Conservation (phyloP, 2,113 vertebrate genomes). For the Bombycilla garrulus region DNA sequence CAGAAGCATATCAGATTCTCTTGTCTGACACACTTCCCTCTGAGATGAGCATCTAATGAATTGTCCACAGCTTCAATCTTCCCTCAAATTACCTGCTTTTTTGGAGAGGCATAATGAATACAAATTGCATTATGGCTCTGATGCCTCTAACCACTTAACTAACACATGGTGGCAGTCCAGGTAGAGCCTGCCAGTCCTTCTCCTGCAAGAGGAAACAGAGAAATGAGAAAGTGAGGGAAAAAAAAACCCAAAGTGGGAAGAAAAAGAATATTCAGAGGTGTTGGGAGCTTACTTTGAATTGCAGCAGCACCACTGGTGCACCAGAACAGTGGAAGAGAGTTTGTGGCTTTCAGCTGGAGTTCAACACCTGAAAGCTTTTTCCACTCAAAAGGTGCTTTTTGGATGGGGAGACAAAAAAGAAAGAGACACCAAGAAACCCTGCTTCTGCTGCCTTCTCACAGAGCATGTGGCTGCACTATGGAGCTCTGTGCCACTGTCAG, state of each 20-base stretch:
- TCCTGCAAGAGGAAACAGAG: background rate
- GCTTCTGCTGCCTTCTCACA: background rate
- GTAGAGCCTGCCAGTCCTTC: background rate
- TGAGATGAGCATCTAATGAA: background rate
- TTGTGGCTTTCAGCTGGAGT: background rate
- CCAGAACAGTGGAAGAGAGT: background rate
- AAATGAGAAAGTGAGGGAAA: background rate
- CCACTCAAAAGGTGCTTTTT: background rate
- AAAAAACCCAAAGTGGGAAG: background rate
- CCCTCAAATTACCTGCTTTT: background rate
- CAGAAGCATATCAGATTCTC: background rate
- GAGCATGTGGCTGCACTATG: background rate
- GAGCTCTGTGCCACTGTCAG: background rate
- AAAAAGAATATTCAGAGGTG: background rate
- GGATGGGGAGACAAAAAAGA: background rate
- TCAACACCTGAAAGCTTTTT: background rate
- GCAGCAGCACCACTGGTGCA: background rate
- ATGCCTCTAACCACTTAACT: background rate
- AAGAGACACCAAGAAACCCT: background rate
- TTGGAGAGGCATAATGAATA: background rate
- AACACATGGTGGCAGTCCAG: background rate
- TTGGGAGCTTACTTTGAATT: background rate
- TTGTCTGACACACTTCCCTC: background rate
- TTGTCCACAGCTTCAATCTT: background rate
- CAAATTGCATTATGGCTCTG: background rate